Evolutionary conservation across 2,113 vertebrate species (phyloP), one percentile per base, ranked within the genome.

Genomic region (Sinocyclocheilus anophthalmus): DNA sequence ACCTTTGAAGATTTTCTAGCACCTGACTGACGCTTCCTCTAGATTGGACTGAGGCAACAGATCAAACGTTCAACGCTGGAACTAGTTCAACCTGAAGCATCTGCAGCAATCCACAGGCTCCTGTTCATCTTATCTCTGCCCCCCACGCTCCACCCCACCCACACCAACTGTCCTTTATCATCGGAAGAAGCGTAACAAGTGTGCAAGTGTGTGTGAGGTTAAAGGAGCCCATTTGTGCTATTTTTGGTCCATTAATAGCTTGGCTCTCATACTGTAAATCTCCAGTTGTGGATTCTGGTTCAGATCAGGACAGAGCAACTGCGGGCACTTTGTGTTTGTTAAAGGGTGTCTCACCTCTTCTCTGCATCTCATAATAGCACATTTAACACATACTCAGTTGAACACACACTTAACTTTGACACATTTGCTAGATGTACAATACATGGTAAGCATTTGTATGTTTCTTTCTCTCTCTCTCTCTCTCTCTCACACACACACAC

Each of bases 371-470:
- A 79, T 30, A 79, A 81, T 12, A 76, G 42, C 69, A 79, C 63
- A 82, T 48, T 37, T 80, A 87, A 83, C 45, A 69, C 33, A 63
- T 69, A 81, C 69, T n/a, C 11, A 67, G 30, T 26, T 63, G 22
- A 14, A 61, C 79, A 73, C 73, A 83, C 81, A 76, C 69, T 65
- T 81, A 76, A 79, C 76, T 16, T 67, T 59, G n/a, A 30, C 73
- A 45, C 5, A 20, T 61, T 77, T 24, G 90, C 53, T 33, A 33
- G 14, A 55, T 57, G 20, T 55, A 33, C 33, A 53, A 26, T 55
- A 22, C 3, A 37, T 61, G 26, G 9, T 16, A 42, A 45, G 39
- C 22, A 45, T 45, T n/a, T 80, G 12, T 24, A 26, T 45, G 22
- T 26, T 26, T 37, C 50, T 59, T n/a, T 22, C 53, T 39, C 50